These are phyloP conservation scores for Scopus umbretta DNA, from an alignment of 2,113 vertebrate species.

Conservation along the genomic window DNA sequence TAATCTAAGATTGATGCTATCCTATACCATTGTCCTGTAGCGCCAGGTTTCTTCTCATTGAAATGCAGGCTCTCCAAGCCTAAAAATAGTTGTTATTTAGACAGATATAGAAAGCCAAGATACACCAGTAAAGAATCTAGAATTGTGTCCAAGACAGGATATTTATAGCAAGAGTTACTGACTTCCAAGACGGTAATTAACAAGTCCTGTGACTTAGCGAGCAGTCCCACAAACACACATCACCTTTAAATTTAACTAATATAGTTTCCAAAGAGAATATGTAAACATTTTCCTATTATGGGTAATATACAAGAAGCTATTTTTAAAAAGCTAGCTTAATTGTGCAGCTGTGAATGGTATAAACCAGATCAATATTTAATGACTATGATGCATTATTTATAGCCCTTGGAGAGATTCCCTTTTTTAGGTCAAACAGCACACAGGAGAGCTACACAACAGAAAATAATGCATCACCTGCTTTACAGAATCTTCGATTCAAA, in stretches of 20 bases:
- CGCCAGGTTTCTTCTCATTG: background rate
- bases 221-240: background rate
- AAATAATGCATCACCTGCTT: conserved; percentile 56
- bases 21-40: background rate
- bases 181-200: background rate
- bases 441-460: conserved; percentile 10
- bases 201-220: background rate
- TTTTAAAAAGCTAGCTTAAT: conserved; percentile 54
- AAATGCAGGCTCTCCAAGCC: background rate
- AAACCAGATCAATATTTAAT: conserved; percentile 76
- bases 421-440: conserved; percentile 52
- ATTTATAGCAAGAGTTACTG: conserved; percentile 14
- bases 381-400: conserved; percentile 75
- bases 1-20: background rate
- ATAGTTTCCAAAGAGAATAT: conserved; percentile 44
- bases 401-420: conserved; percentile 45
- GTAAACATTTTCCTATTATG: conserved; percentile 10
- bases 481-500: conserved; percentile 24
- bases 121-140: background rate
- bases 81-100: background rate
- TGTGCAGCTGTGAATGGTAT: conserved; percentile 63
- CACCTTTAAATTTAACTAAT: conserved; percentile 15
- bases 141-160: background rate
- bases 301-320: conserved; percentile 21
- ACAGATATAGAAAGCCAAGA: conserved; percentile 11